Conservation (phyloP, 2,797 vertebrate species). For the Apogon talboti region DNA sequence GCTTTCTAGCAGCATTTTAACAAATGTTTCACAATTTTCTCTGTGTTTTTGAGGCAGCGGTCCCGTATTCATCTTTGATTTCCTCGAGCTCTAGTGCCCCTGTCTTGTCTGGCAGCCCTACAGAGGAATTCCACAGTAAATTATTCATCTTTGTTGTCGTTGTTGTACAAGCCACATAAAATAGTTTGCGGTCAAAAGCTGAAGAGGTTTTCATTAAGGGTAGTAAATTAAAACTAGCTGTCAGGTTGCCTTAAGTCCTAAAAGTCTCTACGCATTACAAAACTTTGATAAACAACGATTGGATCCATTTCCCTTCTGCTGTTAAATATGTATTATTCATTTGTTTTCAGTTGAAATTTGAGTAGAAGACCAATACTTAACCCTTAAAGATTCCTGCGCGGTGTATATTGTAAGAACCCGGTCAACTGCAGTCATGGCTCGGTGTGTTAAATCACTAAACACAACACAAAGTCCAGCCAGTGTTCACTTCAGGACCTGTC, state of each 20-base stretch:
- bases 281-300: background rate
- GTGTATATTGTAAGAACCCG: background rate
- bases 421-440: background rate
- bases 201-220: slow-evolving; percentile 56
- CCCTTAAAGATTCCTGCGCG: background rate
- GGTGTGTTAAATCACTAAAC: slow-evolving; percentile 37
- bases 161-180: slow-evolving; percentile 67
- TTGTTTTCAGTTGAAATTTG: background rate
- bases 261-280: slow-evolving; percentile 6
- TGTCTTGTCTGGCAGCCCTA: slow-evolving; percentile 58
- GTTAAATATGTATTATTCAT: background rate
- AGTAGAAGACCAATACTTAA: background rate
- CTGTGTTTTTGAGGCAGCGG: slow-evolving; percentile 1
- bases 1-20: slow-evolving; percentile 15
- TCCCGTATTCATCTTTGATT: slow-evolving; percentile 14
- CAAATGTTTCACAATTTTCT: slow-evolving; percentile 31
- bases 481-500: slow-evolving; percentile 48
- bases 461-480: slow-evolving; percentile 16
- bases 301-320: slow-evolving; percentile 6
- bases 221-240: slow-evolving; percentile 62
- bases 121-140: slow-evolving; percentile 67
- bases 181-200: slow-evolving; percentile 45
- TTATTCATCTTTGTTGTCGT: slow-evolving; percentile 62
- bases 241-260: slow-evolving; percentile 46
- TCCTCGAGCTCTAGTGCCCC: slow-evolving; percentile 20